A percentile compares a stretch with the other conserved stretches of the same genome.
phyloP scores from a whole-genome alignment of 1,140 invertebrate species.

The Monochamus saltuarius region DNA sequence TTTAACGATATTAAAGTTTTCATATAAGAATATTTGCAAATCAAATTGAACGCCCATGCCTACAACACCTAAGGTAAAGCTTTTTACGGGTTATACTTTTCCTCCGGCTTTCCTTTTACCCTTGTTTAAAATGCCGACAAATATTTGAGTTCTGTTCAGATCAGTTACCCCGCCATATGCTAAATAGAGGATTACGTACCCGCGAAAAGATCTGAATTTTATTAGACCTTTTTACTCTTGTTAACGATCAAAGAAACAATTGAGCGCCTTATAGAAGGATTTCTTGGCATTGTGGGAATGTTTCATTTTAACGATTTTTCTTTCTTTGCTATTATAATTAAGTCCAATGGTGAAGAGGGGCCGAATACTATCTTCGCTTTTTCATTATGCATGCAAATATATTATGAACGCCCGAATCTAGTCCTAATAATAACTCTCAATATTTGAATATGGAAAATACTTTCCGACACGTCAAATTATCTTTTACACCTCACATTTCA shows the following conservation, averaged over 20 bases:
- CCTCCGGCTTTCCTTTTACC: constrained; percentile 8
- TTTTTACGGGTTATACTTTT: constrained; percentile 13
- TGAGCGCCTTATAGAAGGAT: constrained; percentile 14
- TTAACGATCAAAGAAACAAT: constrained; percentile 25
- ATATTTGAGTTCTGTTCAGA: constrained; percentile 23
- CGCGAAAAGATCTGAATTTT: constrained; percentile 18
- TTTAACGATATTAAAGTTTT: too few species aligned
- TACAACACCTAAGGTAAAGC: not conserved
- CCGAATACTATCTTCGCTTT: not conserved
- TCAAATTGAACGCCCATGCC: too few species aligned
- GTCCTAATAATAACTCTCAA: constrained; percentile 12
- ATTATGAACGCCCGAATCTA: constrained; percentile 18
- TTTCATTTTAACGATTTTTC: constrained; percentile 17
- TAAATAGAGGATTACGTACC: constrained; percentile 21
- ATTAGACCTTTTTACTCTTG: constrained; percentile 17
- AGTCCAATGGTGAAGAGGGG: constrained; percentile 12
- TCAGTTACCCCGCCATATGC: constrained; percentile 21
- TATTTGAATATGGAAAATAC: constrained; percentile 20
- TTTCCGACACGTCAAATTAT: not conserved
- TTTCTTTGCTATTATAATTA: constrained; percentile 16
- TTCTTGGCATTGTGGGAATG: constrained; percentile 8
- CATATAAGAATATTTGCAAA: too few species aligned
- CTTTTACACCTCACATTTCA: too few species aligned
- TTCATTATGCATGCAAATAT: constrained; percentile 20
- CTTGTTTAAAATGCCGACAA: constrained; percentile 22